Base-by-base conservation (phyloP, 2,888 invertebrate species). In the Xylota segnis region DNA sequence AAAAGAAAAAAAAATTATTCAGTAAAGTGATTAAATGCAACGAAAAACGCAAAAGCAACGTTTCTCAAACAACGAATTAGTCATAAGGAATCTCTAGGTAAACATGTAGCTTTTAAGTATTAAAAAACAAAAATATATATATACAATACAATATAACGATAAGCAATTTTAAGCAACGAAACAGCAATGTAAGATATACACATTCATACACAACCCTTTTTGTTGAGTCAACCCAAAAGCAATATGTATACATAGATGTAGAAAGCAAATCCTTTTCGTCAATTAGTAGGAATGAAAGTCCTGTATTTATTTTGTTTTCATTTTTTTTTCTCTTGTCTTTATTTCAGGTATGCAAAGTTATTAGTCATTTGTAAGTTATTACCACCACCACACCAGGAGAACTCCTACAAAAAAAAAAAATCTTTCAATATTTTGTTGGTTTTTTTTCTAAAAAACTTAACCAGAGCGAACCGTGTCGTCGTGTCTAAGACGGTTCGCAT, bases 1-100 rank as follows among this genome's bases (percentile, higher is more conserved):
- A 90, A 75, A 23, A 54, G 52, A 10, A n/a, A 81, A 75, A 59
- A 58, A 58, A 78, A 61, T 91, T 91, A 90, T 90, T 90, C 88
- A 89, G 91, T 89, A 90, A 89, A 90, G 89, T 91, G 91, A 89
- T 88, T 88, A 88, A 88, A 89, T 88, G 88, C 89, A 89, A 89
- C 89, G 88, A 88, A 88, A 78, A 88, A 89, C 88, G 88, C 89
- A 89, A 88, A 91, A 92, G 92, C 92, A 92, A 92, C 90, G 92
- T 92, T 92, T 92, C 92, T 91, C 90, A 92, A 89, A 92, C 92
- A 92, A 92, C 92, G 92, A 92, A 92, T 91, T 92, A 92, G 91
- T 89, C 89, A 72, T 91, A 91, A 91, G 91, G 87, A 84, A 72
- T 52, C 50, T 84, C 65, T 87, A 83, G 81, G 59, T 68, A 76